phyloP scores from a whole-genome alignment of 2,888 invertebrate species.

The Blastobasis lacticolella region DNA sequence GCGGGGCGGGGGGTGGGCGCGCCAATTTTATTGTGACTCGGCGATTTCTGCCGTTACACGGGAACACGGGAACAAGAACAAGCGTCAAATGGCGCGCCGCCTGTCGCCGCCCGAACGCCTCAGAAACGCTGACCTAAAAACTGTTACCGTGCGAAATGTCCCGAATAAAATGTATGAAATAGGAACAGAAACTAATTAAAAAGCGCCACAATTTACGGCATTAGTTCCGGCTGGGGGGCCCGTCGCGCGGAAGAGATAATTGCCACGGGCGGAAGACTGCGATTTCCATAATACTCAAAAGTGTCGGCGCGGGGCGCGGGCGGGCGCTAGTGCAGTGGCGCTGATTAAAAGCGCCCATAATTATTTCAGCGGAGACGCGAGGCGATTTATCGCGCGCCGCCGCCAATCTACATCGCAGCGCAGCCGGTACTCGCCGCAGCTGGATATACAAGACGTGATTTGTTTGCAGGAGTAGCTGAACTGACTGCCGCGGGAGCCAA shows the following conservation, averaged over 20 bases:
- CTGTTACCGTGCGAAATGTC: too few relatives aligned
- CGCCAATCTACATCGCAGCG: slow-evolving; percentile 37
- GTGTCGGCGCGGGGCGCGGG: background rate
- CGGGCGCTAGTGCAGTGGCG: slow-evolving; percentile 1
- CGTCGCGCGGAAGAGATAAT: background rate
- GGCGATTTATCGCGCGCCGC: slow-evolving; percentile 33
- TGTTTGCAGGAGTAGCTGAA: too few relatives aligned
- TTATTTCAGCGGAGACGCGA: slow-evolving; percentile 32
- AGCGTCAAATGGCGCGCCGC: background rate
- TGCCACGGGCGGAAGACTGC: background rate
- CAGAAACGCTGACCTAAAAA: too few relatives aligned
- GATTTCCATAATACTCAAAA: slow-evolving; percentile 11
- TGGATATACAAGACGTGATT: background rate
- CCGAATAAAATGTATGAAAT: too few relatives aligned
- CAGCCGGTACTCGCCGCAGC: background rate
- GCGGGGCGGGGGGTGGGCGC: background rate
- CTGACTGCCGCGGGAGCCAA: too few relatives aligned
- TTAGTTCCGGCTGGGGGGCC: too few relatives aligned
- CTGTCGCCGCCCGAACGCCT: too few relatives aligned
- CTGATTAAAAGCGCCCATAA: slow-evolving; percentile 33
- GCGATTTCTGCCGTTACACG: background rate
- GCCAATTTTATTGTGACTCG: slow-evolving; percentile 1
- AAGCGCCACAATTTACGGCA: too few relatives aligned
- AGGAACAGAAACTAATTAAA: too few relatives aligned
- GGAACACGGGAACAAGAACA: background rate